Conservation (phyloP, 2,113 vertebrate species). For the Phylloscopus whistleri region DNA sequence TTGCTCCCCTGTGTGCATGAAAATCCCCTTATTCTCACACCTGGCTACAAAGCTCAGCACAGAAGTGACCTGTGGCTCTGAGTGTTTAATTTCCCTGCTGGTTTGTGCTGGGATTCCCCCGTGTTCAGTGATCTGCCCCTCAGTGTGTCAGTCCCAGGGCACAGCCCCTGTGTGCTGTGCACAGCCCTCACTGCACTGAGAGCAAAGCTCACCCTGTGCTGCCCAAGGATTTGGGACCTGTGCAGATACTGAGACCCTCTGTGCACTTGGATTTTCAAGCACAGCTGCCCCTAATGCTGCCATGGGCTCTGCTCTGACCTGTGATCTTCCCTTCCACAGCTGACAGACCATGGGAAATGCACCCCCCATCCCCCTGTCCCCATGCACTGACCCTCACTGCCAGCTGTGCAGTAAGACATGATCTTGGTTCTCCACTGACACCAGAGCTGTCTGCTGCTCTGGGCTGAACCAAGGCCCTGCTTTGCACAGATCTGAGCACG, state of each 20-base stretch:
- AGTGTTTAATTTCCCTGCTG: not conserved
- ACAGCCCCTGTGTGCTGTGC: too few relatives aligned
- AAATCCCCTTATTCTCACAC: not conserved
- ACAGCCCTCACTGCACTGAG: not conserved
- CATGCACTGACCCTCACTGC: accelerated
- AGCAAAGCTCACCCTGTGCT: not conserved
- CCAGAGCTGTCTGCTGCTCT: not conserved
- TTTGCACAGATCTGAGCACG: not conserved
- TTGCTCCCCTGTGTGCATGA: not conserved
- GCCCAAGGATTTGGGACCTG: not conserved
- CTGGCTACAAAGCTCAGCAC: not conserved
- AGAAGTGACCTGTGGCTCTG: not conserved
- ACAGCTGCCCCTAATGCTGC: accelerated
- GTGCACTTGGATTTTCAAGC: not conserved
- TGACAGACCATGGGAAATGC: not conserved
- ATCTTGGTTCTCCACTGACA: not conserved
- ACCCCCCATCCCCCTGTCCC: not conserved
- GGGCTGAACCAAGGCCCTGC: not conserved
- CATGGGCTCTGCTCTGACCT: not conserved
- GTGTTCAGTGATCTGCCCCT: too few relatives aligned
- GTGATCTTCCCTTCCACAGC: not conserved
- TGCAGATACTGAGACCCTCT: accelerated
- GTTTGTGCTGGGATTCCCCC: not conserved
- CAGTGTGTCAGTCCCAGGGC: too few relatives aligned
- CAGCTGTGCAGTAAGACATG: not conserved